These are phyloP conservation scores for Drosophila atripex DNA, from an alignment of 2,888 invertebrate species.

Conservation along the genomic window DNA sequence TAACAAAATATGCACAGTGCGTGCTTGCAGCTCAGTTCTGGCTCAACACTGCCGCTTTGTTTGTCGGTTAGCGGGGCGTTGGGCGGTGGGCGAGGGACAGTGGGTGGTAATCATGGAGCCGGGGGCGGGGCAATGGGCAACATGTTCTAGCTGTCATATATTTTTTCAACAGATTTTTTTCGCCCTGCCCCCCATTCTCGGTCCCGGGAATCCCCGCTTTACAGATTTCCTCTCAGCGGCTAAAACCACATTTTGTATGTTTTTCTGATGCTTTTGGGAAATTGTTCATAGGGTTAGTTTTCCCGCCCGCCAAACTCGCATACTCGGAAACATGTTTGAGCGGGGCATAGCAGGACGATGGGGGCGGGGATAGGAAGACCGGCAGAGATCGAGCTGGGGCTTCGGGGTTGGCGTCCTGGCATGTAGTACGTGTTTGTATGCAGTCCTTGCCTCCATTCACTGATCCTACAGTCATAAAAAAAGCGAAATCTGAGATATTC, in stretches of 20 bases:
- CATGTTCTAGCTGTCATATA: conserved; percentile 70
- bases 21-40: conserved; percentile 60
- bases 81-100: not conserved
- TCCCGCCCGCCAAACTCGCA: conserved; percentile 37
- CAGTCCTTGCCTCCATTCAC: conserved; percentile 44
- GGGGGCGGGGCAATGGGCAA: conserved; percentile 16
- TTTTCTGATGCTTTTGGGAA: conserved; percentile 65
- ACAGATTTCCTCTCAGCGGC: conserved; percentile 60
- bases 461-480: conserved; percentile 17
- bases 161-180: conserved; percentile 60
- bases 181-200: not conserved
- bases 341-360: conserved; percentile 16
- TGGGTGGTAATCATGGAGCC: not conserved
- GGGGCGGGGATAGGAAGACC: not conserved
- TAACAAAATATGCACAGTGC: conserved; percentile 75
- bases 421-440: conserved; percentile 71
- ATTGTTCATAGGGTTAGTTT: conserved; percentile 73
- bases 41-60: conserved; percentile 31
- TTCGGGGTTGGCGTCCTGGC: conserved; percentile 55
- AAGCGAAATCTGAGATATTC: not conserved
- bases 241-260: conserved; percentile 76
- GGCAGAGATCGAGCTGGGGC: conserved; percentile 13
- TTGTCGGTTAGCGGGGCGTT: not conserved
- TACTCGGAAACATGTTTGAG: conserved; percentile 42
- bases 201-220: not conserved